Evolutionary conservation across 2,797 vertebrate species (phyloP).

Genomic region (Diplodus sargus): DNA sequence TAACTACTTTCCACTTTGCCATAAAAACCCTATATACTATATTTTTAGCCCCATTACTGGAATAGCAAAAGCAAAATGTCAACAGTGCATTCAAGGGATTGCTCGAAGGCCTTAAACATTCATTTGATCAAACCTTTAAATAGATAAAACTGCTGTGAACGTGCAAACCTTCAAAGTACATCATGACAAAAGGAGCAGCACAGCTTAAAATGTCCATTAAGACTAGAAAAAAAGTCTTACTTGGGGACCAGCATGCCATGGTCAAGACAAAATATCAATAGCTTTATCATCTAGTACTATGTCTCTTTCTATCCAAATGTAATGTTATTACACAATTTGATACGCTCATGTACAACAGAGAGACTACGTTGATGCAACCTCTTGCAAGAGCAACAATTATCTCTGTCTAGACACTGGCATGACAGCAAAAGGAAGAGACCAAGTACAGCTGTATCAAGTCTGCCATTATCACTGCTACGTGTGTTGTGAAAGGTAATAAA

Average conservation of each 20-base stretch:
- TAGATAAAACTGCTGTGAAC: background rate
- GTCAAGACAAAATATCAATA: background rate
- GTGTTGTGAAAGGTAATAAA: background rate
- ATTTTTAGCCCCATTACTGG: background rate
- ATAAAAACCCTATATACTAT: background rate
- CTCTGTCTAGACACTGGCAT: constrained; percentile 48
- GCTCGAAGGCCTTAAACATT: background rate
- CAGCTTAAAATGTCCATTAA: background rate
- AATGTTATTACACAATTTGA: constrained; percentile 11
- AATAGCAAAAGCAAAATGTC: background rate
- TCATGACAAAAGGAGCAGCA: background rate
- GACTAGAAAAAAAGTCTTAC: background rate
- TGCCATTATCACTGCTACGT: background rate
- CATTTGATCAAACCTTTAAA: background rate
- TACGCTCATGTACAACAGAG: constrained; percentile 5
- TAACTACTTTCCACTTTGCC: background rate
- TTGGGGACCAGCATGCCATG: background rate
- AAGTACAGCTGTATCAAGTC: constrained; percentile 11
- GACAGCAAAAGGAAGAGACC: constrained; percentile 40
- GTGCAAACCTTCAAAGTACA: background rate
- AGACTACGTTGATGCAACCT: constrained; percentile 67
- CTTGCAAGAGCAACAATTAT: constrained; percentile 61
- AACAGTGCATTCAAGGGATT: background rate
- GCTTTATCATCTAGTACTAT: background rate
- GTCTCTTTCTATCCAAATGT: constrained; percentile 1